phyloP scores from a whole-genome alignment of 1,140 invertebrate species.

The Papilio polyxenes region DNA sequence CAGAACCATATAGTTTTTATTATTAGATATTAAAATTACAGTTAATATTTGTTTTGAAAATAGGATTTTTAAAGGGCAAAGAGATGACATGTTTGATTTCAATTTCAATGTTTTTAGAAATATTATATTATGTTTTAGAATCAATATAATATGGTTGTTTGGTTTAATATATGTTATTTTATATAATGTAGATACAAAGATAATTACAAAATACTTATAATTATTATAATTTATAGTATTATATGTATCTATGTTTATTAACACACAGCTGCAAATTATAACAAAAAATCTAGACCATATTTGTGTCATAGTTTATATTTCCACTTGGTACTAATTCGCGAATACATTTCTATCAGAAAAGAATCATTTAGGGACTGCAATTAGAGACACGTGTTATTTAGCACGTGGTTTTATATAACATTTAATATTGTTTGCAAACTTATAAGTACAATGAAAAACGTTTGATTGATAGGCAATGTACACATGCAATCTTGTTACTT shows the following conservation, averaged over 20 bases:
- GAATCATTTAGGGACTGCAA: neutral
- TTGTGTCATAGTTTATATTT: neutral
- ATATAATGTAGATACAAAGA: neutral
- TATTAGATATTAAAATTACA: neutral
- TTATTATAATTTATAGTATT: neutral
- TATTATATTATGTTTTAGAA: too few species aligned
- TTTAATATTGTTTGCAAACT: constrained; percentile 37
- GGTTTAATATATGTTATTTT: neutral
- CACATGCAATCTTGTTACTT: constrained; percentile 41
- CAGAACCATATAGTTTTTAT: neutral
- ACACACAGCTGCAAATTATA: neutral
- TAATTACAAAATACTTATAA: neutral
- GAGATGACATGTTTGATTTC: neutral
- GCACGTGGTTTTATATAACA: constrained; percentile 31
- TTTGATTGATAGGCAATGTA: constrained; percentile 43
- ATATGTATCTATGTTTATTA: neutral
- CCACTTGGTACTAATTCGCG: neutral
- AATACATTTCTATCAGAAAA: constrained; percentile 12
- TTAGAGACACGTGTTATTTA: constrained; percentile 7
- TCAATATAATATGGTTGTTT: neutral
- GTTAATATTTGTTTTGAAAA: neutral
- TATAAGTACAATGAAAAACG: constrained; percentile 42
- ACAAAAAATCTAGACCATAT: constrained; percentile 14
- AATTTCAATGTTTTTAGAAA: neutral
- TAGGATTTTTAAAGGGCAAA: neutral